phyloP scores from a whole-genome alignment of 2,797 vertebrate genomes.

The Pachyuromys duprasi region DNA sequence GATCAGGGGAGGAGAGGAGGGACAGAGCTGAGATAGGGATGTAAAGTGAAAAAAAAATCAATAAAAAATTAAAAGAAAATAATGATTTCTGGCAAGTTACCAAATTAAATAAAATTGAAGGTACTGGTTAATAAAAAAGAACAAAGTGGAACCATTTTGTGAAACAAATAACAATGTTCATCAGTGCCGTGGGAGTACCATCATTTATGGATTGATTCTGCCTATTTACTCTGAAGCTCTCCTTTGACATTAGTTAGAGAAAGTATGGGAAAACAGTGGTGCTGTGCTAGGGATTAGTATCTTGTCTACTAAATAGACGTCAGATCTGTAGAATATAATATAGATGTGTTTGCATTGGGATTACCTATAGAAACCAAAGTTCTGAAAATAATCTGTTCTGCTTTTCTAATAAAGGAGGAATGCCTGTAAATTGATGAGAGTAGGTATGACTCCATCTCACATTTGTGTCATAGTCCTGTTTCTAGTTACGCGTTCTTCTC shows the following conservation, averaged over 20 bases:
- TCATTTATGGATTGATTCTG: slow-evolving; percentile 9
- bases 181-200: neutral
- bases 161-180: neutral
- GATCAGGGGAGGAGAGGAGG: too few relatives aligned
- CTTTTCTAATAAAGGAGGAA: slow-evolving; percentile 20
- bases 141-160: neutral
- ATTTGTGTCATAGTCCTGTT: slow-evolving; percentile 16
- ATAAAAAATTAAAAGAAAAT: too few relatives aligned
- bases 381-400: neutral
- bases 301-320: neutral
- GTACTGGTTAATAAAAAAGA: neutral
- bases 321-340: neutral
- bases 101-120: slow-evolving; percentile 39
- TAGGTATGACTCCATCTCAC: neutral
- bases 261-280: neutral
- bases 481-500: neutral
- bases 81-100: slow-evolving; percentile 10
- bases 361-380: slow-evolving; percentile 14
- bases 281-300: neutral
- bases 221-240: neutral
- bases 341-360: neutral
- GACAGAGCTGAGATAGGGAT: too few relatives aligned
- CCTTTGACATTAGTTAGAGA: neutral
- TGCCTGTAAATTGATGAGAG: neutral
- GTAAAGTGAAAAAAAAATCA: too few relatives aligned